phyloP scores from a whole-genome alignment of 2,797 vertebrate genomes.

The Megaceryle alcyon region DNA sequence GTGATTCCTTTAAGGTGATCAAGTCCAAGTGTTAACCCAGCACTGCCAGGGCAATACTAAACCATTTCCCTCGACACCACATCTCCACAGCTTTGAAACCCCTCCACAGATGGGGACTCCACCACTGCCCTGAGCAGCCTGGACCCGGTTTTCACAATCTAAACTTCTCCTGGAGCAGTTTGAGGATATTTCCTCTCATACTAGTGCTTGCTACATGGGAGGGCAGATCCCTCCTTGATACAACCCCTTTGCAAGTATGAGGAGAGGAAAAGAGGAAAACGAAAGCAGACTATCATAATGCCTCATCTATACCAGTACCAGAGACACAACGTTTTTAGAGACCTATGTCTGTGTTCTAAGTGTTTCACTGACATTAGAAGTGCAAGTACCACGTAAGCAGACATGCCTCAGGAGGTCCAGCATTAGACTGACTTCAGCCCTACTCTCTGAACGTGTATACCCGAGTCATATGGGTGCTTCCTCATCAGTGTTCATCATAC shows the following conservation, averaged over 20 bases:
- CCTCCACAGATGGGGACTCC: neutral
- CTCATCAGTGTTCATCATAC: neutral
- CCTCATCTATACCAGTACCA: neutral
- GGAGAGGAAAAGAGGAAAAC: neutral
- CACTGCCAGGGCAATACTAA: neutral
- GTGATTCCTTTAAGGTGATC: neutral
- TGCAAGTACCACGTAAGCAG: neutral
- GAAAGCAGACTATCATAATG: neutral
- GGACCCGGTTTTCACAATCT: neutral
- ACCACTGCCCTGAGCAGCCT: neutral
- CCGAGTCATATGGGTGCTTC: rapidly evolving
- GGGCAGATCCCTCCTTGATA: neutral
- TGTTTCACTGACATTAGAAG: neutral
- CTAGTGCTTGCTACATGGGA: neutral
- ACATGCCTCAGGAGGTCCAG: neutral
- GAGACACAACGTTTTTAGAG: neutral
- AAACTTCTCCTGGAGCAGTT: neutral
- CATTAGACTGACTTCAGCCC: neutral
- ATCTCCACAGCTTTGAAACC: neutral
- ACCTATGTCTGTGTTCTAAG: neutral
- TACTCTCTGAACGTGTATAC: neutral
- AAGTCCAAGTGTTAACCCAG: neutral
- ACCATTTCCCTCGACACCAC: neutral
- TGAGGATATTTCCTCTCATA: neutral
- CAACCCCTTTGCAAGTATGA: neutral